Evolutionary conservation across 2,888 invertebrate genomes (phyloP).

Genomic region (Eulithis testata): DNA sequence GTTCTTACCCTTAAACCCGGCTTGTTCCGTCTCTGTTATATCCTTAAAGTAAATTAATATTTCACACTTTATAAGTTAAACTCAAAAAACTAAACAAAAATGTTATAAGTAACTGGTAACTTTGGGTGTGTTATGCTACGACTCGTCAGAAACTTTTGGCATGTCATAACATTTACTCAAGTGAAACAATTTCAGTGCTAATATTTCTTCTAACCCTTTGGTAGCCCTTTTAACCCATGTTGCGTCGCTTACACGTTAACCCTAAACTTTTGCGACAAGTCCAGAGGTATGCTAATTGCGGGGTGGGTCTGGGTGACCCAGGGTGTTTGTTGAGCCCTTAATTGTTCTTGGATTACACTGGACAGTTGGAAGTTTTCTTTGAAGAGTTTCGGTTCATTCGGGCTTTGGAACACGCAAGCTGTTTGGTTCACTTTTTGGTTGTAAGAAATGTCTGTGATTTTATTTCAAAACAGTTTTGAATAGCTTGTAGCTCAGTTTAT

Average conservation of each 20-base stretch:
- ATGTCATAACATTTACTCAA: not conserved
- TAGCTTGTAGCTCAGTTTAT: too few species aligned
- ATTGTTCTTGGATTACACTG: constrained; percentile 39
- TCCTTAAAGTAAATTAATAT: too few species aligned
- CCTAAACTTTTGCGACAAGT: constrained; percentile 29
- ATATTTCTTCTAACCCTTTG: not conserved
- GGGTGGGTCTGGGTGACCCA: not conserved
- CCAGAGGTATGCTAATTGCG: constrained; percentile 37
- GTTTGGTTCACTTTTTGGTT: too few species aligned
- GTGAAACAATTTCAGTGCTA: not conserved
- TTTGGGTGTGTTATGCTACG: too few species aligned
- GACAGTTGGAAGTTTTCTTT: constrained; percentile 23
- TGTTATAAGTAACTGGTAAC: too few species aligned
- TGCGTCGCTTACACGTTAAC: constrained; percentile 10
- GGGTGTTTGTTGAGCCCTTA: constrained; percentile 34
- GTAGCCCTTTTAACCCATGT: constrained; percentile 4
- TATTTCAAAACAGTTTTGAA: too few species aligned
- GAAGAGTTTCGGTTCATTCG: constrained; percentile 12
- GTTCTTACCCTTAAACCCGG: too few species aligned
- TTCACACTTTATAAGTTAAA: too few species aligned
- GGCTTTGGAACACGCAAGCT: not conserved
- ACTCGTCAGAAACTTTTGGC: too few species aligned
- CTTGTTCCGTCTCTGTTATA: too few species aligned
- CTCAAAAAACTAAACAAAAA: too few species aligned
- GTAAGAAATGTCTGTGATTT: too few species aligned